phyloP scores from a whole-genome alignment of 2,113 vertebrate species.

The Campylomormyrus tamandua region DNA sequence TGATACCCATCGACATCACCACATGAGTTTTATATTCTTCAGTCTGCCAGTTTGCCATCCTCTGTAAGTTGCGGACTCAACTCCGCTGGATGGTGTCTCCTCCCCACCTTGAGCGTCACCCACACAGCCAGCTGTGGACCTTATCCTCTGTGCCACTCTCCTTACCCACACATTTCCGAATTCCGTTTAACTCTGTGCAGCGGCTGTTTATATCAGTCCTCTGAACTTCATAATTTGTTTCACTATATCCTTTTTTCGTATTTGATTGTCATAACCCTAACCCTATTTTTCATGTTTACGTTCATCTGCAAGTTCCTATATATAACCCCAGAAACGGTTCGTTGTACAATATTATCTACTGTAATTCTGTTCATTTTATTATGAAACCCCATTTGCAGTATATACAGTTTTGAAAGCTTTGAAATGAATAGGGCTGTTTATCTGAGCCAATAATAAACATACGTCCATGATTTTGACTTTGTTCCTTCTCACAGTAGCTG shows the following conservation, averaged over 20 bases:
- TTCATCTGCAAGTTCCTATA: not conserved
- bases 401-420: not conserved
- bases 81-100: not conserved
- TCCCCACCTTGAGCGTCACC: not conserved
- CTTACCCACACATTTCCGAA: not conserved
- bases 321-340: not conserved
- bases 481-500: not conserved
- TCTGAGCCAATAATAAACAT: not conserved
- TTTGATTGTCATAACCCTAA: not conserved
- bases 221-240: not conserved
- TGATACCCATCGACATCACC: not conserved
- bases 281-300: not conserved
- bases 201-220: not conserved
- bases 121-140: not conserved
- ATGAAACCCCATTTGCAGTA: not conserved
- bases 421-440: not conserved
- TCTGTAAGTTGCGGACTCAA: not conserved
- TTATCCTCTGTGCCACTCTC: not conserved
- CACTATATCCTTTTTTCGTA: not conserved
- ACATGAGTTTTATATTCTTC: not conserved
- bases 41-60: not conserved
- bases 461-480: not conserved
- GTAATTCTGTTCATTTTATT: not conserved
- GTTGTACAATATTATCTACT: not conserved
- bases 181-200: not conserved